Conservation (phyloP, 2,113 vertebrate species). For the Mastomys natalensis region DNA sequence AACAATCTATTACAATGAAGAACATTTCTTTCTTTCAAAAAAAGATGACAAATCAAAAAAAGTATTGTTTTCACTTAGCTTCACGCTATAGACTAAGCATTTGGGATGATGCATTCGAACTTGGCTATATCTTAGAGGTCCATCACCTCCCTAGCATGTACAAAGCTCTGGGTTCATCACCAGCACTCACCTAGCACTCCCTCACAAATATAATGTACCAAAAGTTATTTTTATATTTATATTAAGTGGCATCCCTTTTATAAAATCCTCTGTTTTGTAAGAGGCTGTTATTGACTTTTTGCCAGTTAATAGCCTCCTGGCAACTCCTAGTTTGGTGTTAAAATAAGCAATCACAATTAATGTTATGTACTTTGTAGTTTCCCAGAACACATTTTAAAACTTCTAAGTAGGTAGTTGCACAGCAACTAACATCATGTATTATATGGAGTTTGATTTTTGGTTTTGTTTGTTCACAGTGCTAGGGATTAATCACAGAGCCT, state of each 20-base stretch:
- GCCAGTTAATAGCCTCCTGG: constrained; percentile 52
- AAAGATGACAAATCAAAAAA: background rate
- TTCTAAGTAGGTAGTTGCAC: background rate
- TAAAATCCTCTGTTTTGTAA: background rate
- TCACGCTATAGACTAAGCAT: background rate
- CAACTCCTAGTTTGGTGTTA: constrained; percentile 63
- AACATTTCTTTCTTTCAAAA: background rate
- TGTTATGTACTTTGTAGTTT: background rate
- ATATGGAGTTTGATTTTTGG: background rate
- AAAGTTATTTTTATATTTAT: constrained; percentile 12
- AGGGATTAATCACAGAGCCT: background rate
- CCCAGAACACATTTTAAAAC: constrained; percentile 1
- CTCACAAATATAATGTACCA: background rate
- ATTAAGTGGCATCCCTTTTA: background rate
- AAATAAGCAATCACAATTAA: constrained; percentile 13
- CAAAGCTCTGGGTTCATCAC: background rate
- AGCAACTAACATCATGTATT: too few relatives aligned
- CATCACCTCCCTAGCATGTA: background rate
- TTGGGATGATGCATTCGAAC: background rate
- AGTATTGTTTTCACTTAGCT: constrained; percentile 40
- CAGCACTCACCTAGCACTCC: too few relatives aligned
- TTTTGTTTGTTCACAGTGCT: background rate
- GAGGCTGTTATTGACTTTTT: constrained; percentile 49
- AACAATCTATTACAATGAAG: constrained; percentile 1
- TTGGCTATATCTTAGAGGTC: background rate